Conservation (phyloP, 2,113 vertebrate species). For the Rhinichthys klamathensis region DNA sequence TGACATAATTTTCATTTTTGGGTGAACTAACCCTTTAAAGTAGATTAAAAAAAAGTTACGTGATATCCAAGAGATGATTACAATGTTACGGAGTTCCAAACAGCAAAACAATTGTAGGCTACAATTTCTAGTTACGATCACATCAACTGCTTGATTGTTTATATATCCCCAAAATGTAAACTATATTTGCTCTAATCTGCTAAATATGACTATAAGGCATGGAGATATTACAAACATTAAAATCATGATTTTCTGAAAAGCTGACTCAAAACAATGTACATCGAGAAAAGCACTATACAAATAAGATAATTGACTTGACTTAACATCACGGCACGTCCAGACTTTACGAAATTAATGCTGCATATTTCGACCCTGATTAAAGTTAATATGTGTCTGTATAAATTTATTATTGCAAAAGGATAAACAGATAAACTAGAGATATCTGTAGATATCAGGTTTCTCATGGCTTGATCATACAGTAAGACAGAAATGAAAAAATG, state of each 20-base stretch:
- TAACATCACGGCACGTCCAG: neutral
- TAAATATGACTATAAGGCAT: neutral
- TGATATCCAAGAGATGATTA: neutral
- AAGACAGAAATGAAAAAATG: neutral
- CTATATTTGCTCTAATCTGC: neutral
- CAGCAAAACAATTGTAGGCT: neutral
- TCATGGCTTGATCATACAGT: neutral
- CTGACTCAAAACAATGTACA: neutral
- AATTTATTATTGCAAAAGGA: neutral
- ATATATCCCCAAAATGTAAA: neutral
- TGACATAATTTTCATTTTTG: too few relatives aligned
- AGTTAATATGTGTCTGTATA: slow-evolving; percentile 18
- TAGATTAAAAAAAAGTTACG: neutral
- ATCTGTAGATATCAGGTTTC: neutral
- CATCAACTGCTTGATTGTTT: neutral
- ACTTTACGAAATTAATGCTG: neutral
- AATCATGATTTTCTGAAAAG: neutral
- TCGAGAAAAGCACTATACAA: neutral
- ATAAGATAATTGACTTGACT: neutral
- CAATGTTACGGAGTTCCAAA: neutral
- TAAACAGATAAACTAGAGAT: neutral
- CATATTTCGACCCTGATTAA: slow-evolving; percentile 34
- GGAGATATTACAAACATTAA: neutral
- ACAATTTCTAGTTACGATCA: slow-evolving; percentile 6
- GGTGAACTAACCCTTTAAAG: neutral